phyloP scores from a whole-genome alignment of 1,140 invertebrate species.

The Orius insidiosus region DNA sequence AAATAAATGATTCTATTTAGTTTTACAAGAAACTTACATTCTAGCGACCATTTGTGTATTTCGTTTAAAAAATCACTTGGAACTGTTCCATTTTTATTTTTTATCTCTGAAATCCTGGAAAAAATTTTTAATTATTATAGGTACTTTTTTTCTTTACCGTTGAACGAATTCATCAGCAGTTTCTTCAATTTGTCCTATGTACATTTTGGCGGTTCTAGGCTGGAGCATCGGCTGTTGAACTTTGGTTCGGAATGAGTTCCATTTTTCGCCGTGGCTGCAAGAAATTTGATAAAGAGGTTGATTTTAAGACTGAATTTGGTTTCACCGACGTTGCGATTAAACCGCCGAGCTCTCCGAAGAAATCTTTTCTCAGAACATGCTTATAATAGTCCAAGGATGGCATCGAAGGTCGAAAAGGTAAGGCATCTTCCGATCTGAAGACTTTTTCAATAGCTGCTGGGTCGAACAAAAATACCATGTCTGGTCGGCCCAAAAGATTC shows the following conservation, averaged over 20 bases:
- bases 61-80: slow-evolving; percentile 61
- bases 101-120: slow-evolving; percentile 52
- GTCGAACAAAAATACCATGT: slow-evolving; percentile 60
- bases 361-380: slow-evolving; percentile 49
- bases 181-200: slow-evolving; percentile 49
- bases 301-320: neutral
- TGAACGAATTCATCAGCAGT: slow-evolving; percentile 52
- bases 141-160: no score
- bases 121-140: no score
- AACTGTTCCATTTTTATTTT: slow-evolving; percentile 44
- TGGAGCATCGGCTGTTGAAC: slow-evolving; percentile 70
- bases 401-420: slow-evolving; percentile 61
- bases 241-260: slow-evolving; percentile 61
- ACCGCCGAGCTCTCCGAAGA: slow-evolving; percentile 52
- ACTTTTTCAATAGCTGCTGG: slow-evolving; percentile 57
- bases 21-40: slow-evolving; percentile 47
- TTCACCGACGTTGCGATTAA: slow-evolving; percentile 59
- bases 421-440: slow-evolving; percentile 51
- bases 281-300: neutral
- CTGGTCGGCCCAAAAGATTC: slow-evolving; percentile 54
- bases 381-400: slow-evolving; percentile 63
- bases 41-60: slow-evolving; percentile 72
- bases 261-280: slow-evolving; percentile 60
- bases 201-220: slow-evolving; percentile 54
- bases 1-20: neutral